Evolutionary conservation across 2,113 vertebrate genomes (phyloP).

Genomic region (Myotis davidii): DNA sequence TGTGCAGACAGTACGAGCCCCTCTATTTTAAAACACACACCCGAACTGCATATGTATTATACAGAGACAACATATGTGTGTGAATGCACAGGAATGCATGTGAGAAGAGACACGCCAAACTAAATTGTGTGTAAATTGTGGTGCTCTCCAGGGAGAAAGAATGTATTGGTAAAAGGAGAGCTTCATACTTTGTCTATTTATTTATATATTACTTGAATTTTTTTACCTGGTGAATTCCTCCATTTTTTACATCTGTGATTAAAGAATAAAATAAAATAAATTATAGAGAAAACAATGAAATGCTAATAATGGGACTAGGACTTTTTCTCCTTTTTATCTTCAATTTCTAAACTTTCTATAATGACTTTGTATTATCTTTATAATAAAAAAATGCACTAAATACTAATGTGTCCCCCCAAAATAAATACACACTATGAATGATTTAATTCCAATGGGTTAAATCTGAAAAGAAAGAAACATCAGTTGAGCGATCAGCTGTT

Average conservation of each 20-base stretch:
- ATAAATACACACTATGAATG: too few relatives aligned
- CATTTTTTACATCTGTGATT: conserved; percentile 61
- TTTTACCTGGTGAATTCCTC: conserved; percentile 63
- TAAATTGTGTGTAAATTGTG: not conserved
- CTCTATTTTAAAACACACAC: not conserved
- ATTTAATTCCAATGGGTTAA: too few relatives aligned
- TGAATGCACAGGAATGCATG: not conserved
- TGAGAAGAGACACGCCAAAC: not conserved
- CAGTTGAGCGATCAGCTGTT: too few relatives aligned
- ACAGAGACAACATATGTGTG: not conserved
- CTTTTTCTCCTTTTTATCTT: conserved; percentile 36
- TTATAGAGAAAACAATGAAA: conserved; percentile 46
- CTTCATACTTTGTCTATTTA: conserved; percentile 26
- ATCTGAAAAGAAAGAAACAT: too few relatives aligned
- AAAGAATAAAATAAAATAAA: conserved; percentile 68
- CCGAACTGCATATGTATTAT: not conserved
- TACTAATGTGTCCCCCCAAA: too few relatives aligned
- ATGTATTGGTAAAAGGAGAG: conserved; percentile 13
- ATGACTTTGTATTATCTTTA: conserved; percentile 25
- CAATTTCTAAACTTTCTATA: conserved; percentile 32
- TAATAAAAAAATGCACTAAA: not conserved
- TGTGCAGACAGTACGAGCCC: not conserved
- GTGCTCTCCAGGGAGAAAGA: not conserved
- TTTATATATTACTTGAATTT: conserved; percentile 54
- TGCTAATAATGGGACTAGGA: not conserved